Conservation (phyloP, 2,797 vertebrate species). For the Argyrosomus regius region DNA sequence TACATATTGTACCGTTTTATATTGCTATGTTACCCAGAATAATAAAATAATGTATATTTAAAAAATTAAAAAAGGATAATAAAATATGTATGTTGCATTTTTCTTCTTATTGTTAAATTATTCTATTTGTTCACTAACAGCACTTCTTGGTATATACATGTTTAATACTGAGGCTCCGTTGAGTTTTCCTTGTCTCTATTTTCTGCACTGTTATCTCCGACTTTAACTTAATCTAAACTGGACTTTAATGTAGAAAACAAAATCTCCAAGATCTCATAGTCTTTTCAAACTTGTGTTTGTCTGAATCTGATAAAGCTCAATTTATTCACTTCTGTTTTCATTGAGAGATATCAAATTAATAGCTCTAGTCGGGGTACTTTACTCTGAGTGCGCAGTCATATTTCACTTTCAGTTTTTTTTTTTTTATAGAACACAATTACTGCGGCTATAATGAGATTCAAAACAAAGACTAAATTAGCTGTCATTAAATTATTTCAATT, state of each 20-base stretch:
- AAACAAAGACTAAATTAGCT: conserved; percentile 88
- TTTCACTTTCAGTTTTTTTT: conserved; percentile 63
- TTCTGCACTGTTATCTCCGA: conserved; percentile 34
- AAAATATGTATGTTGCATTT: not conserved
- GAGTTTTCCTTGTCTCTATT: conserved; percentile 31
- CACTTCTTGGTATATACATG: not conserved
- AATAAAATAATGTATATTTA: not conserved
- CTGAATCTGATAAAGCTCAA: conserved; percentile 72
- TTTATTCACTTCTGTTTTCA: conserved; percentile 67
- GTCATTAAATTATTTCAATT: conserved; percentile 89
- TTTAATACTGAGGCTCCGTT: conserved; percentile 19
- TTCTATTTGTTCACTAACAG: not conserved
- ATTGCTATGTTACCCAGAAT: not conserved
- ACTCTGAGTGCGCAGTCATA: conserved; percentile 68
- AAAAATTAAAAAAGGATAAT: not conserved
- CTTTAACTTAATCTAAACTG: conserved; percentile 52
- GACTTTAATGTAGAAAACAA: conserved; percentile 44
- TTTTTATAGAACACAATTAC: conserved; percentile 74
- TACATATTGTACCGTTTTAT: conserved; percentile 6
- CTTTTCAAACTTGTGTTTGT: conserved; percentile 61
- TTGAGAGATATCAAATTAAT: conserved; percentile 75
- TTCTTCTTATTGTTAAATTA: conserved; percentile 4
- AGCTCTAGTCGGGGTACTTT: conserved; percentile 65
- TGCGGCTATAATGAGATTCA: conserved; percentile 80
- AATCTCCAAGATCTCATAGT: conserved; percentile 45